Evolutionary conservation across 2,888 invertebrate species (phyloP), one percentile per base, ranked within the genome.

Genomic region (Teinopalpus imperialis): DNA sequence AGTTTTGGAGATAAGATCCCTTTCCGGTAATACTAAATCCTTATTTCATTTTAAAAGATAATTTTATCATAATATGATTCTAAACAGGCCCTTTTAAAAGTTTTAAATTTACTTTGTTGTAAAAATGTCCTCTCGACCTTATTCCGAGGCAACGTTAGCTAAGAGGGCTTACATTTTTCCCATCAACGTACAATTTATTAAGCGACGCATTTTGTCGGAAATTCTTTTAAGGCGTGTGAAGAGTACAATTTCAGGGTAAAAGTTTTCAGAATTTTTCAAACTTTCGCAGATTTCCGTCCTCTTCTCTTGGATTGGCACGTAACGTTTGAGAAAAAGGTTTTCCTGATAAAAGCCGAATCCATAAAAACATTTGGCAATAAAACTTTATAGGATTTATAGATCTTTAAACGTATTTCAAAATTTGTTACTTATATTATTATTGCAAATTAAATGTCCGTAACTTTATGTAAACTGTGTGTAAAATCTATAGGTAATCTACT

Each of bases 161-260:
- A 48, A 30, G 12, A 31, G 18, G 37, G 18, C 44, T 44, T 31
- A 31, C 27, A 32, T 34, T 40, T 39, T 35, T 21, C 43, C 53
- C 54, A 54, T 61, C 56, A 53, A 50, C 52, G 46, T 49, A 52
- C 54, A 65, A 64, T 63, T 63, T 66, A 63, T 64, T 59, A 62
- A 56, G 52, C 49, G 59, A 49, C 56, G 53, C 54, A 53, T 63
- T 62, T 59, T 52, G 52, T 59, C 59, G 54, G 43, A 55, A 59
- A 62, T 61, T 63, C 57, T 54, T 54, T 54, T 49, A 46, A 53
- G 51, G 54, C 35, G 56, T 54, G 54, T 48, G 53, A 58, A 54
- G 55, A 59, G 61, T 35, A 51, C 34, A 43, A 49, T 52, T 53
- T 54, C 48, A 47, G 52, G 41, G 48, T 36, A 52, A 54, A 45